Conservation (phyloP, 1,140 invertebrate species). For the Drosophila watanabei region DNA sequence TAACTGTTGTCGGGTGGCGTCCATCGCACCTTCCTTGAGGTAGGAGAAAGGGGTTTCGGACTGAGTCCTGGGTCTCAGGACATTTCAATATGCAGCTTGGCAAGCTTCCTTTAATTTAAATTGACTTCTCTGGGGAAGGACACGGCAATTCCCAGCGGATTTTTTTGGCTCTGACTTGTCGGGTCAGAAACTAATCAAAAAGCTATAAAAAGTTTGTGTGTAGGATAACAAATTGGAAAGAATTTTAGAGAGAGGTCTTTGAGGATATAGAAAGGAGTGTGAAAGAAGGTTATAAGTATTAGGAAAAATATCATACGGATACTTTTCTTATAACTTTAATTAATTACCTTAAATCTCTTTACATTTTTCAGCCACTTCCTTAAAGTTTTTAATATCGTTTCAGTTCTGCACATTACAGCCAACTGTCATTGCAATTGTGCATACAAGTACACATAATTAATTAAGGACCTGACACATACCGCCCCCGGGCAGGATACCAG, state of each 20-base stretch:
- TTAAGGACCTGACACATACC: constrained; percentile 71
- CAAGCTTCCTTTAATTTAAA: constrained; percentile 78
- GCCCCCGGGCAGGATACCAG: constrained; percentile 17
- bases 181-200: constrained; percentile 80
- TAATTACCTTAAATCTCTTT: background rate
- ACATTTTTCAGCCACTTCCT: constrained; percentile 3
- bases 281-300: background rate
- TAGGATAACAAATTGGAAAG: constrained; percentile 18
- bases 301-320: background rate
- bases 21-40: constrained; percentile 11
- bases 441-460: constrained; percentile 79
- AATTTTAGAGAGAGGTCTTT: constrained; percentile 3
- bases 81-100: constrained; percentile 71
- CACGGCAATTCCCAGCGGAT: constrained; percentile 44
- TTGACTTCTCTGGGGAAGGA: constrained; percentile 55
- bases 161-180: constrained; percentile 19
- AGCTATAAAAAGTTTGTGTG: constrained; percentile 74
- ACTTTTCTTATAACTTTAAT: background rate
- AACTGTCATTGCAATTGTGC: constrained; percentile 68
- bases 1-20: constrained; percentile 73
- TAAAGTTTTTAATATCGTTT: constrained; percentile 42
- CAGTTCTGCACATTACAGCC: constrained; percentile 37
- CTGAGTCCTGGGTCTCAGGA: background rate
- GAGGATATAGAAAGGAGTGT: background rate
- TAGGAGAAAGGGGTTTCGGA: background rate